Conservation (phyloP, 1,140 invertebrate genomes). For the Caerostris extrusa region DNA sequence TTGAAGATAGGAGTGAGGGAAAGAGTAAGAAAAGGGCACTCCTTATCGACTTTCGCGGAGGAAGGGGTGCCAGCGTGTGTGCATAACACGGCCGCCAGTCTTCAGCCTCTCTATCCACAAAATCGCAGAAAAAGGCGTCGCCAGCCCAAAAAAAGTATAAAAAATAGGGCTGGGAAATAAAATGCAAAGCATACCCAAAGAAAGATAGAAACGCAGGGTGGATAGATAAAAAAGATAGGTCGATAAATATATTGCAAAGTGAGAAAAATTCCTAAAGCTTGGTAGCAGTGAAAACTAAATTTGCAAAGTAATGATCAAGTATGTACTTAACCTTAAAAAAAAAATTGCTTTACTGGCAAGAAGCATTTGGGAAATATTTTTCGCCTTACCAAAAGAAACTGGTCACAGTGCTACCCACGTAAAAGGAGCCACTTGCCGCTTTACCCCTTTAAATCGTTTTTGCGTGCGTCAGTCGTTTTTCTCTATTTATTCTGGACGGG, state of each 20-base stretch:
- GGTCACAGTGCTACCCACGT: conserved; percentile 8
- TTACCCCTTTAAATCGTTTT: conserved; percentile 62
- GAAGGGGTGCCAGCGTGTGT: conserved; percentile 36
- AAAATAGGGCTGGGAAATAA: conserved; percentile 3
- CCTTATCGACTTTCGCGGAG: conserved; percentile 66
- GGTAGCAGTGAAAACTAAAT: conserved; percentile 70
- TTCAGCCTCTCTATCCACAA: conserved; percentile 60
- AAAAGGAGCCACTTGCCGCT: background rate
- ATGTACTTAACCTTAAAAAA: conserved; percentile 32
- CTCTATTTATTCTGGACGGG: conserved; percentile 42
- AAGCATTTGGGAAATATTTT: conserved; percentile 19
- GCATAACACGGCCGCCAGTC: conserved; percentile 52
- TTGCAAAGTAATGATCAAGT: conserved; percentile 72
- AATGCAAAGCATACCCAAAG: conserved; percentile 54
- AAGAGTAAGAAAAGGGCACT: background rate
- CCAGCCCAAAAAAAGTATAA: background rate
- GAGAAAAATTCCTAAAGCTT: conserved; percentile 64
- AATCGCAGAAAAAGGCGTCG: conserved; percentile 39
- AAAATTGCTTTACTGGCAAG: conserved; percentile 59
- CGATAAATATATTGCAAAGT: conserved; percentile 54
- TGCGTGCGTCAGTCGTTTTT: conserved; percentile 65
- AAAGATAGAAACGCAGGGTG: conserved; percentile 39
- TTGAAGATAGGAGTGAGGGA: conserved; percentile 2
- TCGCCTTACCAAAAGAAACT: background rate
- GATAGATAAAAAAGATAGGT: conserved; percentile 68